Conservation (phyloP, 2,888 invertebrate species). For the Campoletis raptor region DNA sequence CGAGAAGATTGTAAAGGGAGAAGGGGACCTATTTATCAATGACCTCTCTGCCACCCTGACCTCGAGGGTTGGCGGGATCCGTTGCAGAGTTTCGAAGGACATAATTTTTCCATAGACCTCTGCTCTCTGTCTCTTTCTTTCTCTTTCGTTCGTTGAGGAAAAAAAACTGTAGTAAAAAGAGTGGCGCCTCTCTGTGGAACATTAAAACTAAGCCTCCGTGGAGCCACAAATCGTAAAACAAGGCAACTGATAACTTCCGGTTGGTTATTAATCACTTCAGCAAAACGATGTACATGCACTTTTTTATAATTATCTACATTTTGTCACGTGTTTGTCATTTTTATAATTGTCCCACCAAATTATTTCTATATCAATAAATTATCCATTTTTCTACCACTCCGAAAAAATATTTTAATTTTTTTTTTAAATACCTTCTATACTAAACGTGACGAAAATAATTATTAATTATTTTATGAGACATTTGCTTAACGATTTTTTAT, state of each 20-base stretch:
- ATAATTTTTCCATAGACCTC: conserved; percentile 57
- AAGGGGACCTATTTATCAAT: conserved; percentile 79
- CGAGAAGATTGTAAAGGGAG: conserved; percentile 69
- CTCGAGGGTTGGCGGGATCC: conserved; percentile 64
- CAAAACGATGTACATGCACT: conserved; percentile 24
- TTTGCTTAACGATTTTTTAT: too few relatives aligned
- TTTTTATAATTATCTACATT: conserved; percentile 15
- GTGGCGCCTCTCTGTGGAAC: conserved; percentile 64
- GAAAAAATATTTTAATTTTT: background rate
- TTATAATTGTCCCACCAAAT: conserved; percentile 6
- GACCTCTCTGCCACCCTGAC: conserved; percentile 72
- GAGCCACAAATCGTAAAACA: conserved; percentile 62
- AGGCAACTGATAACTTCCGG: conserved; percentile 65
- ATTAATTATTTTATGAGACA: background rate
- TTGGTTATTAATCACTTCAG: conserved; percentile 52
- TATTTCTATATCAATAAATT: conserved; percentile 1
- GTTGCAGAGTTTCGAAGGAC: conserved; percentile 45
- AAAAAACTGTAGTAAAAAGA: conserved; percentile 45
- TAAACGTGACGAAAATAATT: background rate
- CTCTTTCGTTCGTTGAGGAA: conserved; percentile 7
- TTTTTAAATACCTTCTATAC: background rate
- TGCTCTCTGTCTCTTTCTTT: background rate
- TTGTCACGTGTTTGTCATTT: conserved; percentile 20
- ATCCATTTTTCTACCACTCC: background rate
- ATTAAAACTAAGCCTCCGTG: conserved; percentile 48